These are phyloP conservation scores for Ophion ventricosus DNA, from an alignment of 2,888 invertebrate species.

Conservation along the genomic window DNA sequence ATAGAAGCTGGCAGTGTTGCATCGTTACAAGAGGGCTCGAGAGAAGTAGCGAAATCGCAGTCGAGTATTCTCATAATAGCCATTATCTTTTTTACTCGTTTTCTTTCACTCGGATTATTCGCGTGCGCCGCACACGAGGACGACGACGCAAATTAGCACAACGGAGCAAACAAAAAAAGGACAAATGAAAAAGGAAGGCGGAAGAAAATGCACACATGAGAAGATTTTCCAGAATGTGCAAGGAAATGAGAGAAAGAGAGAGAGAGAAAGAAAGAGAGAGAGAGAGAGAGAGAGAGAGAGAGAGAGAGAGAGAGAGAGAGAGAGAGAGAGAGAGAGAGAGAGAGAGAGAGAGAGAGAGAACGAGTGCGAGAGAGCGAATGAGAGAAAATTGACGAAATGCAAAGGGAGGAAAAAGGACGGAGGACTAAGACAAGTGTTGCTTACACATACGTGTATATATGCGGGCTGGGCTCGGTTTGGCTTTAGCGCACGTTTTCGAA, in stretches of 20 bases:
- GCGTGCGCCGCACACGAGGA: slow-evolving; percentile 44
- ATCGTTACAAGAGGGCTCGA: slow-evolving; percentile 20
- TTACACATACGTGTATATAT: slow-evolving; percentile 30
- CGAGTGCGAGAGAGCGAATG: slow-evolving; percentile 59
- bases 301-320: slow-evolving; percentile 64
- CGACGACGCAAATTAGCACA: slow-evolving; percentile 35
- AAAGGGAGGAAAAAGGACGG: slow-evolving; percentile 45
- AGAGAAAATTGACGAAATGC: slow-evolving; percentile 55
- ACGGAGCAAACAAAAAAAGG: slow-evolving; percentile 14
- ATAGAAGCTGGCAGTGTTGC: neutral
- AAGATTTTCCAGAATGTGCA: slow-evolving; percentile 63
- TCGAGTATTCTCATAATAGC: slow-evolving; percentile 50
- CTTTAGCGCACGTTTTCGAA: slow-evolving; percentile 44
- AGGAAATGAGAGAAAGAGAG: slow-evolving; percentile 21
- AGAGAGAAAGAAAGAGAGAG: slow-evolving; percentile 24
- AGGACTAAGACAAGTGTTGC: slow-evolving; percentile 63
- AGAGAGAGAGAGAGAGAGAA: slow-evolving; percentile 14
- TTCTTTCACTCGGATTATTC: slow-evolving; percentile 58
- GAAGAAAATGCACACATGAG: slow-evolving; percentile 66
- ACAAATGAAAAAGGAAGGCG: slow-evolving; percentile 32
- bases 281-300: slow-evolving; percentile 58
- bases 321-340: slow-evolving; percentile 45
- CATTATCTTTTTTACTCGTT: slow-evolving; percentile 43
- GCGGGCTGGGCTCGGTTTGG: slow-evolving; percentile 50
- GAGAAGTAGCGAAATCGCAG: slow-evolving; percentile 55